Conservation (phyloP, 2,797 vertebrate genomes). For the Pteronotus mesoamericanus region DNA sequence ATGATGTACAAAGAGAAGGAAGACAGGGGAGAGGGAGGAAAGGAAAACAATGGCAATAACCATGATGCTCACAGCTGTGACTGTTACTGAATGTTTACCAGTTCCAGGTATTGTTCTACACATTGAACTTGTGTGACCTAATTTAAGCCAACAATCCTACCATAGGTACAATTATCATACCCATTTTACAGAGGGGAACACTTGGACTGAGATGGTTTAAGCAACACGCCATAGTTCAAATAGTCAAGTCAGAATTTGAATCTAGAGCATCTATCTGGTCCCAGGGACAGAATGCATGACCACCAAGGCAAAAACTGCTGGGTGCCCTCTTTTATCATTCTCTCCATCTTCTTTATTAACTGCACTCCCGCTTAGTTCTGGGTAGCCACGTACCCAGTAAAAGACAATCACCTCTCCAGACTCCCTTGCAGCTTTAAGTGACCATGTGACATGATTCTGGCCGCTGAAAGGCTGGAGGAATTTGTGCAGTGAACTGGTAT, state of each 20-base stretch:
- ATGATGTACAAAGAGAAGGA: background rate
- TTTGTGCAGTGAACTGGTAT: background rate
- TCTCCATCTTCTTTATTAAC: background rate
- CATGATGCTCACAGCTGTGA: background rate
- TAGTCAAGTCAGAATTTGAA: background rate
- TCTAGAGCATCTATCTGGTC: background rate
- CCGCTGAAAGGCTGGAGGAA: background rate
- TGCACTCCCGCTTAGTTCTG: background rate
- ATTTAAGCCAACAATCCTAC: background rate
- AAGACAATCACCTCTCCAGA: background rate
- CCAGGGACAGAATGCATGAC: background rate
- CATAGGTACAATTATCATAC: background rate
- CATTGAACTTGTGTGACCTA: background rate
- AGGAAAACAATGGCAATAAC: background rate
- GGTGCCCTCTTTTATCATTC: background rate
- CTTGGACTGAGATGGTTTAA: background rate
- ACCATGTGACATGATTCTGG: background rate
- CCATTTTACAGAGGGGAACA: background rate
- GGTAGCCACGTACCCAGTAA: background rate
- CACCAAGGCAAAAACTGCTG: background rate
- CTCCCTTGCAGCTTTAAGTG: background rate
- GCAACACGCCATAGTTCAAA: background rate
- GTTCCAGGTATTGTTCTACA: background rate
- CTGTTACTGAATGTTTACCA: background rate
- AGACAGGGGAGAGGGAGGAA: background rate